phyloP scores from a whole-genome alignment of 1,140 invertebrate species.

The Acyrthosiphon pisum region DNA sequence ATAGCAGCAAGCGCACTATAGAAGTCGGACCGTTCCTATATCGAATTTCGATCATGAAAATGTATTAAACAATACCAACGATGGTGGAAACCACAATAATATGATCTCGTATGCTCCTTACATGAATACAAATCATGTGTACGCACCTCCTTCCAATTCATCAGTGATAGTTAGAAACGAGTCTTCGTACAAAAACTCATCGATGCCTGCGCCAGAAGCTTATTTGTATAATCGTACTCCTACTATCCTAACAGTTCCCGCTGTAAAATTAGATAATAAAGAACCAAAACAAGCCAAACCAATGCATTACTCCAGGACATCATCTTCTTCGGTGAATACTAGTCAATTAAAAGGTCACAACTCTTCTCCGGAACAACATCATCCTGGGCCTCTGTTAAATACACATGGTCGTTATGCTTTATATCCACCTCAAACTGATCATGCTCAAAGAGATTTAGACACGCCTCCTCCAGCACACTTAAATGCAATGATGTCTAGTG shows the following conservation, averaged over 20 bases:
- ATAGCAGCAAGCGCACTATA: neutral
- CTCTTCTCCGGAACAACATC: neutral
- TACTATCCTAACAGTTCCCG: neutral
- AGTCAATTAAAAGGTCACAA: neutral
- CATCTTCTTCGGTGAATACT: neutral
- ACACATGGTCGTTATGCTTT: neutral
- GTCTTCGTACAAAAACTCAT: neutral
- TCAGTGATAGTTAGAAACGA: constrained; percentile 46
- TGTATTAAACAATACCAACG: neutral
- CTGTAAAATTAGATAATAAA: neutral
- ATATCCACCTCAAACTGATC: neutral
- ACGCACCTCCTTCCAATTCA: neutral
- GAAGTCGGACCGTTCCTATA: neutral
- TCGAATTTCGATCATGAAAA: neutral
- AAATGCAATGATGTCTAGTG: neutral
- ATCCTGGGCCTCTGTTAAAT: neutral
- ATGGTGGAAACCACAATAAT: neutral
- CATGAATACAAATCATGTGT: neutral
- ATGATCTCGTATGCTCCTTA: constrained; percentile 23
- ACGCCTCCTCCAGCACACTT: constrained; percentile 1
- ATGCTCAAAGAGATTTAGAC: neutral
- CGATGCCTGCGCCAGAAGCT: neutral
- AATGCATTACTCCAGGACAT: neutral
- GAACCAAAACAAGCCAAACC: neutral
- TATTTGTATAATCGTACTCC: neutral